Conservation (phyloP, 2,113 vertebrate species). For the Typhlomys cinereus region DNA sequence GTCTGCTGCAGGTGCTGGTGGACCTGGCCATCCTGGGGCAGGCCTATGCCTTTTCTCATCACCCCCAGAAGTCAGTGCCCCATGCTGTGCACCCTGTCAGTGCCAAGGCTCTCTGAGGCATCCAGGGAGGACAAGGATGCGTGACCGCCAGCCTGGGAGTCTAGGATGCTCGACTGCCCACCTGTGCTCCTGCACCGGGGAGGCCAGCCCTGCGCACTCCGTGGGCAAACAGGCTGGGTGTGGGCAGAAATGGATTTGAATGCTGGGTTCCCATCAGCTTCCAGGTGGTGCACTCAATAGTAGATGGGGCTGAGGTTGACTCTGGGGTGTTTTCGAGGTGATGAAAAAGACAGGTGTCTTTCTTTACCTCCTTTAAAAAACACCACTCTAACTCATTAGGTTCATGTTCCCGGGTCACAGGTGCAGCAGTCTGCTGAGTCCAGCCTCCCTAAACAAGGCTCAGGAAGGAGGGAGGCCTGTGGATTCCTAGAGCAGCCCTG, state of each 20-base stretch:
- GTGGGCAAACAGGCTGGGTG: neutral
- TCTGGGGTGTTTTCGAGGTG: neutral
- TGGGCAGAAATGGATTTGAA: accelerated
- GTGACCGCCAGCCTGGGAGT: accelerated
- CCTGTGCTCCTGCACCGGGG: constrained; percentile 31
- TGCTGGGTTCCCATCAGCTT: neutral
- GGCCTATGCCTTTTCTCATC: constrained; percentile 93
- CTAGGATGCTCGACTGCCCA: neutral
- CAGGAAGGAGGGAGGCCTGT: no score
- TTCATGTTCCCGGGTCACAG: no score
- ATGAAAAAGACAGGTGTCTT: neutral
- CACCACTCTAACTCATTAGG: neutral
- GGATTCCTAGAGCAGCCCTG: neutral
- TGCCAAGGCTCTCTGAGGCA: constrained; percentile 92
- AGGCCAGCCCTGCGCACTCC: neutral
- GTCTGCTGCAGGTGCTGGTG: constrained; percentile 95
- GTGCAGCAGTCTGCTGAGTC: neutral
- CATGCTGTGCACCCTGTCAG: constrained; percentile 90
- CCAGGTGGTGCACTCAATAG: neutral
- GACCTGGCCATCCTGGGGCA: constrained; percentile 95
- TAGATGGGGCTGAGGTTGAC: neutral
- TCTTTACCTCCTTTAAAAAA: neutral
- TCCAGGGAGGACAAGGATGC: neutral
- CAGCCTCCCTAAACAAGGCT: neutral
- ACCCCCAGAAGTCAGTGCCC: constrained; percentile 91